Percentiles rank a stretch among this genome's conserved stretches.
Evolutionary conservation across 2,797 vertebrate species (phyloP).

Genomic region (Coluber constrictor): DNA sequence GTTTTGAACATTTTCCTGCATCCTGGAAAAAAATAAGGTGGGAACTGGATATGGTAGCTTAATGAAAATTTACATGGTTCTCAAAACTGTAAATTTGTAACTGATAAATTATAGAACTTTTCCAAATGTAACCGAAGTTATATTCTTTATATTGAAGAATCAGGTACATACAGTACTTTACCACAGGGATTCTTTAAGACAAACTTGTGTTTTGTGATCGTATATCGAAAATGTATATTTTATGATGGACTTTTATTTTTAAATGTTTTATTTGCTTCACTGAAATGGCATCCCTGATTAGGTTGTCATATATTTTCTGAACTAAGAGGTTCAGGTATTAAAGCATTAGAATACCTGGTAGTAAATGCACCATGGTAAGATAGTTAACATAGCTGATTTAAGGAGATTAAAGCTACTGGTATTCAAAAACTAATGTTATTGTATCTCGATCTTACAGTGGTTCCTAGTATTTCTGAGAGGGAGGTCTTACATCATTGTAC

Average conservation of each 20-base stretch:
- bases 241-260: background rate
- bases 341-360: background rate
- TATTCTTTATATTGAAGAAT: background rate
- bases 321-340: fast-evolving
- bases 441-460: background rate
- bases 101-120: background rate
- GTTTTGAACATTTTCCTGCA: background rate
- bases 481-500: background rate
- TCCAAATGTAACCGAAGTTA: background rate
- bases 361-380: background rate
- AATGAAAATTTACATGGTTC: background rate
- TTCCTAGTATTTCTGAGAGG: background rate
- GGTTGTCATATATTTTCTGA: fast-evolving
- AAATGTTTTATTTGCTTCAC: background rate
- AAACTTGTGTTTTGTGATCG: background rate
- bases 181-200: background rate
- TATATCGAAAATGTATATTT: background rate
- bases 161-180: background rate
- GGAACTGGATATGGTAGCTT: background rate
- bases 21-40: background rate
- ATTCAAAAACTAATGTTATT: background rate
- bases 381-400: background rate
- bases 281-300: background rate
- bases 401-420: background rate
- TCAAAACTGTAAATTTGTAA: background rate